A percentile compares a stretch with the other conserved stretches of the same genome.
phyloP scores from a whole-genome alignment of 2,113 vertebrate genomes.

The Chloebia gouldiae region DNA sequence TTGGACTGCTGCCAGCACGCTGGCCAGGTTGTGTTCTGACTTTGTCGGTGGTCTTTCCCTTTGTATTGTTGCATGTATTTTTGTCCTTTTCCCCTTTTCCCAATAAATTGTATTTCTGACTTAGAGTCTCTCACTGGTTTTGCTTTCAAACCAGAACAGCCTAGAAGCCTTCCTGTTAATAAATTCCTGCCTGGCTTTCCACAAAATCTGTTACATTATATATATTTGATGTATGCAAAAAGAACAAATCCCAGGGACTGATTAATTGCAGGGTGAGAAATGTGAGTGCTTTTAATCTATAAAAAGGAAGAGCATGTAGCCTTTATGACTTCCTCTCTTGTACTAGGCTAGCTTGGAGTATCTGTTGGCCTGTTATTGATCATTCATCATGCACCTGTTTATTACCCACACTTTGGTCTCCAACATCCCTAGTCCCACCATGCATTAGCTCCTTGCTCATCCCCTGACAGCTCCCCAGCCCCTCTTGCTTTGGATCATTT shows the following conservation, averaged over 20 bases:
- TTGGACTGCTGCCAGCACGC: no score
- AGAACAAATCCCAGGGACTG: neutral
- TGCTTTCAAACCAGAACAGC: no score
- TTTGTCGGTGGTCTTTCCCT: no score
- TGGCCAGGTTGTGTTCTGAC: no score
- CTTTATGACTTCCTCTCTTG: neutral
- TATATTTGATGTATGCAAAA: neutral
- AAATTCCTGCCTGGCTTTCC: neutral
- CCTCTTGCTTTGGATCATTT: neutral
- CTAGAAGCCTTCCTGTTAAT: neutral
- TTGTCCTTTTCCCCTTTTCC: no score
- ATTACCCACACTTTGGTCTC: neutral
- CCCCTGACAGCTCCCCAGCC: neutral
- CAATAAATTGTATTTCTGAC: no score
- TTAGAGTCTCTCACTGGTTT: no score
- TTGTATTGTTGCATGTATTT: no score
- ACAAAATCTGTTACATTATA: neutral
- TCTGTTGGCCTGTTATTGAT: neutral
- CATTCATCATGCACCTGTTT: constrained; percentile 12
- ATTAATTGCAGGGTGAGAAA: constrained; percentile 18
- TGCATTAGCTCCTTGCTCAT: neutral
- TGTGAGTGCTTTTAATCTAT: neutral
- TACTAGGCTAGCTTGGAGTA: neutral
- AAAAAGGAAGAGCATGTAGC: neutral
- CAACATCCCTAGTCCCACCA: neutral